These are phyloP conservation scores for Mormoops blainvillei DNA, from an alignment of 2,113 vertebrate genomes.

Conservation along the genomic window DNA sequence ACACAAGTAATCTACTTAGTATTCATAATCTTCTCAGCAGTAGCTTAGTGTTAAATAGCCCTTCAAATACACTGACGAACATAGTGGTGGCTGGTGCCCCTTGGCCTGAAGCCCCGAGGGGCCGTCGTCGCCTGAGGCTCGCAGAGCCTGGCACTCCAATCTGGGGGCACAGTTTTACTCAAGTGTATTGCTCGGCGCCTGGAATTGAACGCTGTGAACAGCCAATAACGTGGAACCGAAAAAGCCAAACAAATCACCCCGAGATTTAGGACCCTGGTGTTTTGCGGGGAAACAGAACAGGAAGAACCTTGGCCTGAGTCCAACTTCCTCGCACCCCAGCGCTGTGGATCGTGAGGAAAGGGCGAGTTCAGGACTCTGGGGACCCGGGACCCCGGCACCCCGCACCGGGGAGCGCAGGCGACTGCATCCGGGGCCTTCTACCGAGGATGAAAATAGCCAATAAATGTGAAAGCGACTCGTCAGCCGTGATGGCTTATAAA, in stretches of 20 bases:
- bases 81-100: neutral
- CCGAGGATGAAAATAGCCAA: neutral
- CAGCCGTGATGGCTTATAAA: neutral
- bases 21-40: neutral
- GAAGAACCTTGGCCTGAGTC: no score
- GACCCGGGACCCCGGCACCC: accelerated
- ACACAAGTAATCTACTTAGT: conserved; percentile 36
- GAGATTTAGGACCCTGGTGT: neutral
- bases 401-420: neutral
- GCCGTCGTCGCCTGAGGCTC: neutral
- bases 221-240: neutral
- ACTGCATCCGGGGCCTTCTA: neutral
- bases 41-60: conserved; percentile 20
- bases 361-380: accelerated
- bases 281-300: neutral
- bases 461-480: neutral
- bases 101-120: neutral
- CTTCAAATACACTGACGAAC: neutral
- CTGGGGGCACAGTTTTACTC: conserved; percentile 2
- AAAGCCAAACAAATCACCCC: neutral
- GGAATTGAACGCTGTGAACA: conserved; percentile 13
- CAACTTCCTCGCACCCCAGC: neutral
- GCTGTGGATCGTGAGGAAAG: accelerated
- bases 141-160: neutral
- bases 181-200: neutral